These are phyloP conservation scores for Prochilodus magdalenae DNA, from an alignment of 2,113 vertebrate genomes.

Conservation along the genomic window DNA sequence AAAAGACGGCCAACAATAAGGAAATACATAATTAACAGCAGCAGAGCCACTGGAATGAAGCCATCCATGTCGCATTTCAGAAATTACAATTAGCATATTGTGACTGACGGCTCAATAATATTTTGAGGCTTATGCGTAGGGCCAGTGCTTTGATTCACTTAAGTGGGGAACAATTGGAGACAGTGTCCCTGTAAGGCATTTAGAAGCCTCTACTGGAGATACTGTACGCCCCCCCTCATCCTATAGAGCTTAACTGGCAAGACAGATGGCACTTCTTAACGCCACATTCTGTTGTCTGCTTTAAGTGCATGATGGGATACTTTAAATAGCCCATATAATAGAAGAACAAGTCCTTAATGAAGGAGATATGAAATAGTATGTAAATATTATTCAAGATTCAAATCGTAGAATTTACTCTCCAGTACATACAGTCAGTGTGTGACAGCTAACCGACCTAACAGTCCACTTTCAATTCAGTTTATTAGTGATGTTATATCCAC, in stretches of 20 bases:
- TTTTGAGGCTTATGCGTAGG: slow-evolving; percentile 45
- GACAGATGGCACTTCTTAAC: slow-evolving; percentile 21
- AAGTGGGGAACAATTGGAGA: slow-evolving; percentile 66
- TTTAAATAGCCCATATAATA: no score
- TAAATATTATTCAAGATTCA: no score
- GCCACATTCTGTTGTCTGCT: background rate
- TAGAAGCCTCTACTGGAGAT: slow-evolving; percentile 34
- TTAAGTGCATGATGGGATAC: background rate
- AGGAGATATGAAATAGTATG: no score
- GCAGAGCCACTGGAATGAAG: slow-evolving; percentile 49
- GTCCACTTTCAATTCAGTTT: no score
- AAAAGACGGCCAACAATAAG: slow-evolving; percentile 25
- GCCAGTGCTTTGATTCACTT: slow-evolving; percentile 62
- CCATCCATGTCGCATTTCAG: slow-evolving; percentile 39
- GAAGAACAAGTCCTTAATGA: no score
- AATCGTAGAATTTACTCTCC: no score
- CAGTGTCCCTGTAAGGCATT: slow-evolving; percentile 55
- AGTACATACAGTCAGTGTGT: no score
- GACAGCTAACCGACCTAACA: no score
- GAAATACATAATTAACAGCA: slow-evolving; percentile 36
- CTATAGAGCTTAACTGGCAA: slow-evolving; percentile 4
- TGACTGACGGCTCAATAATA: slow-evolving; percentile 60
- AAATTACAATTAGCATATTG: slow-evolving; percentile 57
- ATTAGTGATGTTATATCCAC: no score
- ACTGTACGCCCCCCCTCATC: slow-evolving; percentile 10